phyloP scores from a whole-genome alignment of 1,140 invertebrate genomes.

The Phocides pigmalion region DNA sequence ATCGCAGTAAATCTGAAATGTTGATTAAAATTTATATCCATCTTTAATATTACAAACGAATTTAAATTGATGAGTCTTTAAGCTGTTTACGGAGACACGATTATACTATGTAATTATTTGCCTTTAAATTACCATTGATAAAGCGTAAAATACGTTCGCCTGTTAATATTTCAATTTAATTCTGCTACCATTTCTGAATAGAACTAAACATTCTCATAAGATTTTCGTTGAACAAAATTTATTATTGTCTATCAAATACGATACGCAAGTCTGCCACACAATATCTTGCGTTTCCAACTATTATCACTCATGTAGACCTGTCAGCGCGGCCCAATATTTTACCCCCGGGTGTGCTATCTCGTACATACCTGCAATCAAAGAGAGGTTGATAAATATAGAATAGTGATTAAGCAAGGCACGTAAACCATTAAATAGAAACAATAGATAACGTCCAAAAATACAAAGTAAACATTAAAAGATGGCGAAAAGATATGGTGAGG shows the following conservation, averaged over 20 bases:
- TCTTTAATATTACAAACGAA: not conserved
- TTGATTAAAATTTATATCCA: not conserved
- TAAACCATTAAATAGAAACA: slow-evolving; percentile 64
- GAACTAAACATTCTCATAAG: not conserved
- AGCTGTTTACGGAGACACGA: slow-evolving; percentile 15
- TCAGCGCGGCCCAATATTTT: slow-evolving; percentile 45
- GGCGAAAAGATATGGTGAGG: slow-evolving; percentile 59
- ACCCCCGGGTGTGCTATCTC: slow-evolving; percentile 51
- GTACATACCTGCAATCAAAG: slow-evolving; percentile 71
- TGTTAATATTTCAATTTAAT: not conserved
- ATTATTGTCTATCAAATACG: slow-evolving; percentile 6
- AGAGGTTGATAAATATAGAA: slow-evolving; percentile 67
- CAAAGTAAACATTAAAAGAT: slow-evolving; percentile 74
- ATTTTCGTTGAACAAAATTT: slow-evolving; percentile 9
- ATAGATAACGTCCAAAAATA: slow-evolving; percentile 72
- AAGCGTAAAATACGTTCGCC: not conserved
- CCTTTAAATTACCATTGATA: slow-evolving; percentile 7
- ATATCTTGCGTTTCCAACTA: slow-evolving; percentile 46
- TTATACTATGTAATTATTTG: slow-evolving; percentile 15
- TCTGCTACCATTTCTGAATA: not conserved
- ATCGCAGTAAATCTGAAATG: not conserved
- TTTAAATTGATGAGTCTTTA: not conserved
- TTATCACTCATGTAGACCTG: slow-evolving; percentile 49
- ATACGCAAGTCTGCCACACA: slow-evolving; percentile 2
- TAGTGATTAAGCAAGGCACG: slow-evolving; percentile 64